Evolutionary conservation across 2,888 invertebrate species (phyloP).

Genomic region (Drosophila parthenogenetica): DNA sequence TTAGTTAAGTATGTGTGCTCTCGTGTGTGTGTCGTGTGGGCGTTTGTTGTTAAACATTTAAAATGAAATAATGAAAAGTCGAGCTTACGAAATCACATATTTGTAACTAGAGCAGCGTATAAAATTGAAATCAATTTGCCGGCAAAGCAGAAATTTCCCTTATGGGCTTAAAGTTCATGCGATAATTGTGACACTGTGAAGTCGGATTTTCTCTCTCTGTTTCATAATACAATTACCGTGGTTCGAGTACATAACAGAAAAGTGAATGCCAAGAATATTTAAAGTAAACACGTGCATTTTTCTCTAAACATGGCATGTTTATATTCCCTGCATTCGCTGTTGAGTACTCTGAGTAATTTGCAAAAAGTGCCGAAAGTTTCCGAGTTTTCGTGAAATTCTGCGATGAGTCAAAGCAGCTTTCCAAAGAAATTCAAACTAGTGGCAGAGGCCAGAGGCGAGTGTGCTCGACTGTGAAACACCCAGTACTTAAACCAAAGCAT

Average conservation of each 20-base stretch:
- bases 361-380: neutral
- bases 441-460: too few species aligned
- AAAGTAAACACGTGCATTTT: slow-evolving; percentile 36
- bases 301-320: slow-evolving; percentile 4
- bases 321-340: neutral
- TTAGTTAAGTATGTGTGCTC: neutral
- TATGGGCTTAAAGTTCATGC: neutral
- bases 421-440: slow-evolving; percentile 24
- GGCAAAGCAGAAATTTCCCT: neutral
- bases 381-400: slow-evolving; percentile 24
- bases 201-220: slow-evolving; percentile 30
- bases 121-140: neutral
- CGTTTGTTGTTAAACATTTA: slow-evolving; percentile 50
- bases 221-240: slow-evolving; percentile 58
- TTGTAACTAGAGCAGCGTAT: neutral
- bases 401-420: slow-evolving; percentile 45
- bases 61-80: slow-evolving; percentile 9
- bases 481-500: too few species aligned
- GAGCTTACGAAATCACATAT: slow-evolving; percentile 19
- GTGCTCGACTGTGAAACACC: too few species aligned
- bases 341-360: neutral
- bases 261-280: slow-evolving; percentile 9
- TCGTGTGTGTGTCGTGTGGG: slow-evolving; percentile 15
- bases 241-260: slow-evolving; percentile 23
- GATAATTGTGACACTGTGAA: slow-evolving; percentile 13